Percentiles rank a stretch among this genome's conserved stretches.
phyloP scores from a whole-genome alignment of 1,140 invertebrate species.

The Pseudomyrmex pallidus region DNA sequence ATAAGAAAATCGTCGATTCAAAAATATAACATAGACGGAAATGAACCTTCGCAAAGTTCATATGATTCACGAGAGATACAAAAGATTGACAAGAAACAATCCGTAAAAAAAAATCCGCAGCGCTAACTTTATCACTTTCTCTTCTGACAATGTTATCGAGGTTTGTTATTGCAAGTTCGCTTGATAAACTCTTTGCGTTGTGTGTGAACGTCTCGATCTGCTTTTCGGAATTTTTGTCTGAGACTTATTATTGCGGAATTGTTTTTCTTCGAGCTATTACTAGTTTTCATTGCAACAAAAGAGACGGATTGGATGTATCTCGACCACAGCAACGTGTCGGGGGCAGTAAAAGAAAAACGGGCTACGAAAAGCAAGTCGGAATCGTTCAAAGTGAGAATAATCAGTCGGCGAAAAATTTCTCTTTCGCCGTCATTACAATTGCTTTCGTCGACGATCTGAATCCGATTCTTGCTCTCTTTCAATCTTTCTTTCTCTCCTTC shows the following conservation, averaged over 20 bases:
- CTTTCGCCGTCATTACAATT: slow-evolving; percentile 59
- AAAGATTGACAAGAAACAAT: slow-evolving; percentile 15
- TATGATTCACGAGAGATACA: background rate
- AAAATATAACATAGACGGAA: background rate
- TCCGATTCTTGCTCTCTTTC: slow-evolving; percentile 2
- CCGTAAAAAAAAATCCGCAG: background rate
- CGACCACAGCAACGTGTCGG: slow-evolving; percentile 51
- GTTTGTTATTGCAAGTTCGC: slow-evolving; percentile 35
- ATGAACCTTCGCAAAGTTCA: background rate
- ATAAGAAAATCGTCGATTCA: background rate
- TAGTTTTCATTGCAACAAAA: background rate
- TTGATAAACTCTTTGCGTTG: background rate
- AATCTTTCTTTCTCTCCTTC: slow-evolving; percentile 17
- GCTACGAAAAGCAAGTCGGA: slow-evolving; percentile 64
- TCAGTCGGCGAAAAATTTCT: slow-evolving; percentile 15
- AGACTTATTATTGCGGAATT: background rate
- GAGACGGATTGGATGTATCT: slow-evolving; percentile 32
- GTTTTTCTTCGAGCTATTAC: background rate
- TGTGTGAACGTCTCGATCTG: slow-evolving; percentile 4
- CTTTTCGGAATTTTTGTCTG: background rate
- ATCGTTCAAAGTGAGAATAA: slow-evolving; percentile 36
- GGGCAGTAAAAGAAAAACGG: slow-evolving; percentile 27
- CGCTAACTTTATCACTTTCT: background rate
- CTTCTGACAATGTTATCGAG: background rate
- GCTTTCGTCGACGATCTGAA: slow-evolving; percentile 56